phyloP scores from a whole-genome alignment of 1,140 invertebrate species.

The Mycetomoellerius zeteki region DNA sequence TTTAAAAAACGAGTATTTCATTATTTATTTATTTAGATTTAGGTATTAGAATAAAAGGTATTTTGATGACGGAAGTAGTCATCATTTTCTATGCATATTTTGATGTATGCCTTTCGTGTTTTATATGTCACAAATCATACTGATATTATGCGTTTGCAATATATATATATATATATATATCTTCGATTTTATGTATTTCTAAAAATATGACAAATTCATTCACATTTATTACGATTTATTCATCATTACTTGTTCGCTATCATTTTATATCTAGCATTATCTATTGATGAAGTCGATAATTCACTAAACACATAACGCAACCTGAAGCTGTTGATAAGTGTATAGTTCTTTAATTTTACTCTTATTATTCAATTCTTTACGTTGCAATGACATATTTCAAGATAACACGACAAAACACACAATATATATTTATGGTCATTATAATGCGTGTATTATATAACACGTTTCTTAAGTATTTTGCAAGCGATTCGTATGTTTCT shows the following conservation, averaged over 20 bases:
- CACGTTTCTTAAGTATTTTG: constrained; percentile 48
- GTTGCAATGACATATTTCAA: neutral
- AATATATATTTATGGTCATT: neutral
- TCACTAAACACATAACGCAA: neutral
- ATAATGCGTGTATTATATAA: neutral
- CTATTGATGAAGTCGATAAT: neutral
- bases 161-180: no score
- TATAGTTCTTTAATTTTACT: neutral
- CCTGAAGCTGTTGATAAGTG: neutral
- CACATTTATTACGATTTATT: constrained; percentile 20
- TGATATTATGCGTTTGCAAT: neutral
- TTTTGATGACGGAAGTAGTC: no score
- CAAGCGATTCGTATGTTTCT: neutral
- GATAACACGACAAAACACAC: neutral
- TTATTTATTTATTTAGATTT: constrained; percentile 1
- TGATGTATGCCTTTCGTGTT: neutral
- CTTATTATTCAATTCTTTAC: neutral
- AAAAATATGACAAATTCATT: neutral
- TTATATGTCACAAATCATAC: constrained; percentile 36
- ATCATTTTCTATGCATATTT: constrained; percentile 10
- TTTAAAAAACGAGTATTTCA: neutral
- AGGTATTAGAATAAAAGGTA: no score
- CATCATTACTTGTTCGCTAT: neutral
- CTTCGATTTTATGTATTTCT: constrained; percentile 21
- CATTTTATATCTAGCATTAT: neutral